Evolutionary conservation across 2,113 vertebrate species (phyloP), one percentile per base, ranked within the genome.

Genomic region (Rhea americana): DNA sequence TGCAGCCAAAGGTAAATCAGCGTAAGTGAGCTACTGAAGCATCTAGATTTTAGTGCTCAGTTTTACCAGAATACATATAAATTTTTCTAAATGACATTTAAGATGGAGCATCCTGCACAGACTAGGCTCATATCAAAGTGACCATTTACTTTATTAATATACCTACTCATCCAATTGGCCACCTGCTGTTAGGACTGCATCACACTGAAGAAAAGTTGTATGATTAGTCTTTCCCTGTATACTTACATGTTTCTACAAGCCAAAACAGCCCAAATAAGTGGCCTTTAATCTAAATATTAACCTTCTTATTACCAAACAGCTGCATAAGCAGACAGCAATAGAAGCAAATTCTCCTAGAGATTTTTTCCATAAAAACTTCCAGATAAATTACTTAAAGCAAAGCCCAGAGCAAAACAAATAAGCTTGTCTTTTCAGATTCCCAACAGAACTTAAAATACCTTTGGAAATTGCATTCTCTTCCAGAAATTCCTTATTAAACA

Each of bases 371-470:
- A 94, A 91, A 53, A 95, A 92, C 35, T 95, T 85, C 66, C 81
- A 92, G 87, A 79, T 62, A 85, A 95, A 96, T 79, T 5, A 45
- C 75, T 93, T 73, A 58, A 96, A 92, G 41, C 28, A 1, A 82
- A 85, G 50, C 82, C 81, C n/a, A 14, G 74, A 87, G 86, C 51
- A 66, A 89, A 94, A 39, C 53, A 41, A 93, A 62, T 18, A 58
- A 58, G 28, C 28, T 85, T 89, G 59, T 66, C 35, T 87, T 89
- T 85, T 82, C 91, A 93, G 50, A 74, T 93, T 82, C 71, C 89
- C 35, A 35, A 35, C 35, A 35, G 35, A 81, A 78, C 93, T 83
- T 81, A 76, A 39, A 26, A 6, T 26, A 9, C 55, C 55, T 32
- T 47, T 30, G 55, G 28, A 58, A 32, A 58, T 18, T 16, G 30